Percentiles rank a stretch among this genome's conserved stretches.
Conservation (phyloP, 2,888 invertebrate genomes). For the Eristalis arbustorum region DNA sequence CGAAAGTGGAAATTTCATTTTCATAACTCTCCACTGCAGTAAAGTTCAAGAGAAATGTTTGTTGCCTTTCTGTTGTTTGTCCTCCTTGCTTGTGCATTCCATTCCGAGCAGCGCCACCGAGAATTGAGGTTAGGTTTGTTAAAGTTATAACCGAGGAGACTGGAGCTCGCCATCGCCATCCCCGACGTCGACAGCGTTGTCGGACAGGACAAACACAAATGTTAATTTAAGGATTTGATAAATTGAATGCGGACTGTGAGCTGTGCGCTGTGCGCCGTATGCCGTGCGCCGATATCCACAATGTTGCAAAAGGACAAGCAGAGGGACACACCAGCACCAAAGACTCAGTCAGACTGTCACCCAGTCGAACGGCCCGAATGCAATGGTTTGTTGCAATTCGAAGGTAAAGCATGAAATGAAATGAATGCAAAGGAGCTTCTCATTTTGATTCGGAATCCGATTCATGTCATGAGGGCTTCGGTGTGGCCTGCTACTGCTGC, state of each 20-base stretch:
- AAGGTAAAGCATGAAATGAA: conserved; percentile 14
- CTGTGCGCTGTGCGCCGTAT: not conserved
- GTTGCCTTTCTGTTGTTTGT: conserved; percentile 35
- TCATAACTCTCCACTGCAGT: conserved; percentile 69
- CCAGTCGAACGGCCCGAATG: not conserved
- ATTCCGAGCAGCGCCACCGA: conserved; percentile 34
- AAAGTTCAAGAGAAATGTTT: conserved; percentile 62
- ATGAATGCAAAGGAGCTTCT: not conserved
- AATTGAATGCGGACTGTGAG: conserved; percentile 62
- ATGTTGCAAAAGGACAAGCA: conserved; percentile 18
- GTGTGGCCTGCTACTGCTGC: not conserved
- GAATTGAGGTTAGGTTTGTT: conserved; percentile 64
- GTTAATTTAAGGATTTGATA: conserved; percentile 66
- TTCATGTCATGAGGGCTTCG: not conserved
- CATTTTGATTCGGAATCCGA: not conserved
- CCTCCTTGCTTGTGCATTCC: not conserved
- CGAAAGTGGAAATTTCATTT: conserved; percentile 69
- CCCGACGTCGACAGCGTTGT: conserved; percentile 6
- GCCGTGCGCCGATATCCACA: conserved; percentile 35
- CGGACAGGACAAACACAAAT: conserved; percentile 49
- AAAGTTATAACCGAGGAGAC: conserved; percentile 24
- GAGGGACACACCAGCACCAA: not conserved
- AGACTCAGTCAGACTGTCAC: not conserved
- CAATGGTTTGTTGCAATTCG: conserved; percentile 29
- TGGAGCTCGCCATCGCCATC: not conserved